A percentile compares a stretch with the other conserved stretches of the same genome.
Conservation (phyloP, 1,140 invertebrate genomes). For the Choristoneura fumiferana region DNA sequence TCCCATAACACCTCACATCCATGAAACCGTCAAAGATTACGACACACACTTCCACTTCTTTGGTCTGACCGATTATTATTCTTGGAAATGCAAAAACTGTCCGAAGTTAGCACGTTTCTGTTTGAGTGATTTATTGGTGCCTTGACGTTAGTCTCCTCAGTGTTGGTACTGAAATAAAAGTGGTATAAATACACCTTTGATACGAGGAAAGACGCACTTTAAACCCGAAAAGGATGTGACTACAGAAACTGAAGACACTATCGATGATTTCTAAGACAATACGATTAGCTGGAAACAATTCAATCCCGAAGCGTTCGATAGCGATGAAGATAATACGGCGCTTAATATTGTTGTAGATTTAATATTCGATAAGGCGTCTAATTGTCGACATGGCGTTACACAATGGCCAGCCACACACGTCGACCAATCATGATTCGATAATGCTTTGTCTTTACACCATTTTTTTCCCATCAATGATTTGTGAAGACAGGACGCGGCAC, state of each 20-base stretch:
- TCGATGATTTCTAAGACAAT: background rate
- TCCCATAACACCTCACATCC: slow-evolving; percentile 1
- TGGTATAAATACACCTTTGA: slow-evolving; percentile 7
- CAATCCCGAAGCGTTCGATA: slow-evolving; percentile 3
- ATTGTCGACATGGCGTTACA: slow-evolving; percentile 44
- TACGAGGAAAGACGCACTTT: background rate
- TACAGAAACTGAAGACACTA: background rate
- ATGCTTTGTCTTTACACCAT: slow-evolving; percentile 52
- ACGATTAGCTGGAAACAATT: slow-evolving; percentile 6
- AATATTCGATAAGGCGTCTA: slow-evolving; percentile 46
- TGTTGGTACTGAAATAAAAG: slow-evolving; percentile 13
- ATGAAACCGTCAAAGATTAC: slow-evolving; percentile 4
- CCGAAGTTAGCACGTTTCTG: slow-evolving; percentile 13
- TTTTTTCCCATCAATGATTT: slow-evolving; percentile 53
- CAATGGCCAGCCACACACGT: slow-evolving; percentile 42
- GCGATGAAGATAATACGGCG: slow-evolving; percentile 10
- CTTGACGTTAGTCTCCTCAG: slow-evolving; percentile 8
- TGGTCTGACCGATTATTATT: slow-evolving; percentile 13
- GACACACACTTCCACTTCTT: background rate
- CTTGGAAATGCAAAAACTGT: slow-evolving; percentile 13
- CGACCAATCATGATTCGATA: slow-evolving; percentile 46
- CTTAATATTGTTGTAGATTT: slow-evolving; percentile 33
- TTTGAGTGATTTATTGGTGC: slow-evolving; percentile 10
- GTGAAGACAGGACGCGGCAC: slow-evolving; percentile 59
- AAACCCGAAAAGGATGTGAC: background rate